Conservation (phyloP, 2,888 invertebrate genomes). For the Lithosia quadra region DNA sequence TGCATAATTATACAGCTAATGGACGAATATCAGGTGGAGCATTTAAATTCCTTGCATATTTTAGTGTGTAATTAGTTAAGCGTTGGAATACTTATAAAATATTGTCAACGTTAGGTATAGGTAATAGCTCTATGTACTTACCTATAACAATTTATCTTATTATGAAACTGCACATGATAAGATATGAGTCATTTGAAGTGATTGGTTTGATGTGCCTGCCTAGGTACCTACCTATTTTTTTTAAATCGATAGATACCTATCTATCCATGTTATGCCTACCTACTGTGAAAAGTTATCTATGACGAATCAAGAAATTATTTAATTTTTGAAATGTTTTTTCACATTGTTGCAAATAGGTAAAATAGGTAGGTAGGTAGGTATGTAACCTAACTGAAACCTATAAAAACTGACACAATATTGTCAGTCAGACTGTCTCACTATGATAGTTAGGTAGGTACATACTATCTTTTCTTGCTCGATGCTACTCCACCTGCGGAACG, state of each 20-base stretch:
- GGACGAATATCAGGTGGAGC: slow-evolving; percentile 78
- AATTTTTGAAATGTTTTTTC: background rate
- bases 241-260: background rate
- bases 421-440: too few relatives aligned
- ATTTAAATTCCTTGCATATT: slow-evolving; percentile 53
- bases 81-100: slow-evolving; percentile 24
- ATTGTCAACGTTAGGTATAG: background rate
- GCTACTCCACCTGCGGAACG: background rate
- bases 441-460: background rate
- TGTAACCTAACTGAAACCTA: background rate
- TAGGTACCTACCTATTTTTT: background rate
- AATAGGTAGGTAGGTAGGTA: too few relatives aligned
- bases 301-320: background rate
- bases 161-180: slow-evolving; percentile 1
- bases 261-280: background rate
- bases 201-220: background rate
- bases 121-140: too few relatives aligned
- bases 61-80: slow-evolving; percentile 20
- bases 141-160: background rate
- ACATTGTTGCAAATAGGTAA: too few relatives aligned
- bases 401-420: background rate
- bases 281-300: background rate
- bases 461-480: background rate
- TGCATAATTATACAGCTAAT: slow-evolving; percentile 61
- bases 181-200: background rate